These are phyloP conservation scores for Platyura marginata DNA, from an alignment of 1,140 invertebrate species.

Conservation along the genomic window DNA sequence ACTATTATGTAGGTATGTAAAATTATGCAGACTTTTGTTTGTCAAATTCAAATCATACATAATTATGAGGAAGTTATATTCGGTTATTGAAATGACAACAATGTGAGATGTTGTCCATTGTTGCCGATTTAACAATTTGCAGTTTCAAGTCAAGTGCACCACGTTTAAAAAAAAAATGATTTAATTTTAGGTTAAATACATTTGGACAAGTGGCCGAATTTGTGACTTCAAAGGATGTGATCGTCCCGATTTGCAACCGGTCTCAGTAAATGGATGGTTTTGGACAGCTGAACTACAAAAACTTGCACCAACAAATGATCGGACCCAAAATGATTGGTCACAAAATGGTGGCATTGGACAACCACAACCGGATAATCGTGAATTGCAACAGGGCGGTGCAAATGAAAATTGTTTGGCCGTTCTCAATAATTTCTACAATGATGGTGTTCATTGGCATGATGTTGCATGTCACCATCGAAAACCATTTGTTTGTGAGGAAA, in stretches of 20 bases:
- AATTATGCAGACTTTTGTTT: no score
- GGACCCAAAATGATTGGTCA: slow-evolving; percentile 66
- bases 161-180: no score
- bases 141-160: no score
- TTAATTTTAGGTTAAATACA: slow-evolving; percentile 50
- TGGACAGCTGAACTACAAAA: slow-evolving; percentile 70
- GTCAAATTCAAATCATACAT: no score
- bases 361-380: slow-evolving; percentile 67
- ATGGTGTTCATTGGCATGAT: slow-evolving; percentile 73
- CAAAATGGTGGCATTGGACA: slow-evolving; percentile 55
- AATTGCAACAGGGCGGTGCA: slow-evolving; percentile 55
- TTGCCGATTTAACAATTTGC: no score
- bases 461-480: slow-evolving; percentile 71
- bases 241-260: slow-evolving; percentile 53
- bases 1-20: no score
- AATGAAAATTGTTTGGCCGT: slow-evolving; percentile 61
- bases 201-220: slow-evolving; percentile 70
- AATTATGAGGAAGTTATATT: no score
- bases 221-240: slow-evolving; percentile 73
- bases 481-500: slow-evolving; percentile 67
- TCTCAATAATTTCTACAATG: slow-evolving; percentile 70
- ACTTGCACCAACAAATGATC: slow-evolving; percentile 51
- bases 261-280: slow-evolving; percentile 69
- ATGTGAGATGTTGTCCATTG: no score
- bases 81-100: no score